Conservation (phyloP, 2,113 vertebrate genomes). For the Pelecanoides urinatrix region DNA sequence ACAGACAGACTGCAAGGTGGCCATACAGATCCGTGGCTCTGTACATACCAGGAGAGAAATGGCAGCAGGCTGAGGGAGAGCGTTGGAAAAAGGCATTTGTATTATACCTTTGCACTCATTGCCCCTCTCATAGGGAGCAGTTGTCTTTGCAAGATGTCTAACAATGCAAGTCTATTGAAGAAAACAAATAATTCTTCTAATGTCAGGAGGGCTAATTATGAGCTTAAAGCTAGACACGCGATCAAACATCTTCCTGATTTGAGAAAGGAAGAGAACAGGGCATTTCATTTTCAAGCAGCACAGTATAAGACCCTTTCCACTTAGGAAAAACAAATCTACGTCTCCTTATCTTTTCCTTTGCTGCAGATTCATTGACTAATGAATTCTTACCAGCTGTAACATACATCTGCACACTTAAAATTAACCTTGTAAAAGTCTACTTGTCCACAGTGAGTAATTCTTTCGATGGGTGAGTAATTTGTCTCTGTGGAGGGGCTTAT, state of each 20-base stretch:
- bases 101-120: fast-evolving
- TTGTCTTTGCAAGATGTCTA: neutral
- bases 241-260: neutral
- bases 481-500: neutral
- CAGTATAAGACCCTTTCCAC: neutral
- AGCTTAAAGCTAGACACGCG: neutral
- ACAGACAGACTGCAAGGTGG: too few relatives aligned
- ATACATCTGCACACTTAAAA: neutral
- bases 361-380: neutral
- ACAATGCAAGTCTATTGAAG: neutral
- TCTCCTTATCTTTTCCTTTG: neutral
- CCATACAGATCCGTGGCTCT: neutral
- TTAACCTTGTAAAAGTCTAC: neutral
- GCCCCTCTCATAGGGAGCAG: neutral
- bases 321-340: neutral
- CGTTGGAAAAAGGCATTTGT: fast-evolving
- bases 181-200: neutral
- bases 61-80: neutral
- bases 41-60: fast-evolving
- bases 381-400: constrained; percentile 16
- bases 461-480: constrained; percentile 23
- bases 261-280: neutral
- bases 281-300: neutral
- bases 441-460: neutral
- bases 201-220: neutral